Evolutionary conservation across 2,113 vertebrate genomes (phyloP).

Genomic region (Syngnathus typhle): DNA sequence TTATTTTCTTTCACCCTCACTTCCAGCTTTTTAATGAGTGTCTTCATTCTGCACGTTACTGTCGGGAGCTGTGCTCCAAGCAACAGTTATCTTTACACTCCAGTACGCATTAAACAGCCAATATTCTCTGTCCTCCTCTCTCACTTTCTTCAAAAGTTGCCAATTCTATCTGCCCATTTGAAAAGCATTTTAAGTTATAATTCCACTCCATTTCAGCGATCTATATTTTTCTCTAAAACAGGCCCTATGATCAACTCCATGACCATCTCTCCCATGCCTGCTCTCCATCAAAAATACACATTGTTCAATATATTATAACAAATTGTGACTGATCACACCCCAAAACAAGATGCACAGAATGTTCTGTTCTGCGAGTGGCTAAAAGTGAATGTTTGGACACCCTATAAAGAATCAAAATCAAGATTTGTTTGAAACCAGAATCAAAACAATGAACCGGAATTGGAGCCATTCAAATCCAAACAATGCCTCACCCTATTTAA

Average conservation of each 20-base stretch:
- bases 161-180: slow-evolving; percentile 51
- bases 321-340: background rate
- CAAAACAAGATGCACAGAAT: no score
- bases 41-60: slow-evolving; percentile 53
- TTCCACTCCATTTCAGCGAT: slow-evolving; percentile 32
- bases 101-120: slow-evolving; percentile 52
- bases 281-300: slow-evolving; percentile 13
- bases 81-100: slow-evolving; percentile 54
- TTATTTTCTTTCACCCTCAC: slow-evolving; percentile 42
- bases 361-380: no score
- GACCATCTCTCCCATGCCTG: slow-evolving; percentile 27
- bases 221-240: slow-evolving; percentile 37
- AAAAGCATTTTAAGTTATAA: slow-evolving; percentile 45
- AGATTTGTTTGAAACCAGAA: no score
- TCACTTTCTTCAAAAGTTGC: slow-evolving; percentile 40
- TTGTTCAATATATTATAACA: slow-evolving; percentile 13
- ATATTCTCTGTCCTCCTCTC: slow-evolving; percentile 52
- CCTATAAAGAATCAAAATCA: no score
- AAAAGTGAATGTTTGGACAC: no score
- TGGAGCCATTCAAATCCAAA: no score
- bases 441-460: background rate
- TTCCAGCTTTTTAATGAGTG: slow-evolving; percentile 65
- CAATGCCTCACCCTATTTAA: no score
- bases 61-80: slow-evolving; percentile 54
- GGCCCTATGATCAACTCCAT: slow-evolving; percentile 28